Base-by-base conservation (phyloP, 2,888 invertebrate genomes). In the Spisula solida region DNA sequence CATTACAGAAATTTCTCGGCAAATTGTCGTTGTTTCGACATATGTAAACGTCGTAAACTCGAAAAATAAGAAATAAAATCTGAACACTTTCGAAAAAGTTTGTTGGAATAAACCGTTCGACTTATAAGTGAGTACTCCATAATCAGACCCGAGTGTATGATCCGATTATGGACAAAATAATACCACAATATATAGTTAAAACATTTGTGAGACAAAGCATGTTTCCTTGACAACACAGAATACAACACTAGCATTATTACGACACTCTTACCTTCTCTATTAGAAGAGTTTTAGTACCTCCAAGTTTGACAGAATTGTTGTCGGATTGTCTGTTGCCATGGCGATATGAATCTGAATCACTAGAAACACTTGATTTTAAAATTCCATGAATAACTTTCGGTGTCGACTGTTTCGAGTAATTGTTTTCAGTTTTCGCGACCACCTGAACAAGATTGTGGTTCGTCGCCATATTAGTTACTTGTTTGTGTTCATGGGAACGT, bases 361-460 rank as follows among this genome's bases (percentile, higher is more conserved):
- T 88, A 0, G 91, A 90, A 47, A 82, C 83, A 55, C 89, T 91
- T 70, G 87, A 66, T 87, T 86, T 89, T n/a, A 91, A 75, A 20
- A 89, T 86, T 56, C 86, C 88, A 31, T 84, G 87, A 10, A 85
- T 66, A 20, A 87, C 85, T 16, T 82, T 90, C 0, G 87, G 34
- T 10, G 47, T 55, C n/a, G 29, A 20, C 16, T 41, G 29, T 6
- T 18, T 41, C 34, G n/a, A 48, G 16, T 12, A 75, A 25, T 66
- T 48, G 25, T 48, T 47, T 20, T 82, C 56, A 25, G 86, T 78
- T 55, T 81, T 86, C 41, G 81, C 86, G 48, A 86, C 55, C 48
- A 80, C 18, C 70, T 86, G 86, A 48, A 86, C 86, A 0, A 70
- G 25, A 5, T 70, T n/a, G 6, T 70, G 25, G 6, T 29, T 80